These are phyloP conservation scores for Vulpes vulpes DNA, from an alignment of 2,113 vertebrate genomes.

Conservation along the genomic window DNA sequence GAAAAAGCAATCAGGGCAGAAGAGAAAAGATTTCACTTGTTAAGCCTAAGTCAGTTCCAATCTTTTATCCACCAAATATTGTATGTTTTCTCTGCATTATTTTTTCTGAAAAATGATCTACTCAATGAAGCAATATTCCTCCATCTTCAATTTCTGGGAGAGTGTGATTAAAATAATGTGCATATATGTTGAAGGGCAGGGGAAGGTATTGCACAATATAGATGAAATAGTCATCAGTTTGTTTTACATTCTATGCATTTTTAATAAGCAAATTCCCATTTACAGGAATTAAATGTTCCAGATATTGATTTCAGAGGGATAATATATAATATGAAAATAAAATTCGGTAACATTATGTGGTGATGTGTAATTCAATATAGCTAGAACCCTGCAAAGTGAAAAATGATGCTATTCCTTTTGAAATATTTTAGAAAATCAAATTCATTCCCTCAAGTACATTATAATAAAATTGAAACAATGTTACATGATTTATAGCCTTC, in stretches of 20 bases:
- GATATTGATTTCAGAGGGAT: conserved; percentile 76
- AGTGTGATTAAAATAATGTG: conserved; percentile 63
- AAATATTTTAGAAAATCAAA: conserved; percentile 68
- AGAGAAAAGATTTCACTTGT: conserved; percentile 17
- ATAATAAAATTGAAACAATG: conserved; percentile 62
- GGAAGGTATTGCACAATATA: conserved; percentile 61
- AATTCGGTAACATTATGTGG: conserved; percentile 68
- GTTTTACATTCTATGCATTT: conserved; percentile 72
- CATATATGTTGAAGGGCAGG: conserved; percentile 61
- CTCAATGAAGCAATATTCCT: conserved; percentile 69
- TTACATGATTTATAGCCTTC: conserved; percentile 58
- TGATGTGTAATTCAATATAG: conserved; percentile 71
- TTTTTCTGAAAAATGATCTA: conserved; percentile 66
- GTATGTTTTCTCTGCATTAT: conserved; percentile 22
- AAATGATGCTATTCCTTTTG: conserved; percentile 53
- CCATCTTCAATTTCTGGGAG: conserved; percentile 53
- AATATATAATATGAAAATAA: conserved; percentile 76
- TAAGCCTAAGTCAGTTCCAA: not conserved
- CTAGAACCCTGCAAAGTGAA: conserved; percentile 64
- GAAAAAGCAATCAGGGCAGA: not conserved
- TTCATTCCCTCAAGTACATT: conserved; percentile 57
- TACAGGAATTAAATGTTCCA: conserved; percentile 74
- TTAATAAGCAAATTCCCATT: conserved; percentile 77
- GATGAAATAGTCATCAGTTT: conserved; percentile 73
- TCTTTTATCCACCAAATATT: not conserved